Base-by-base conservation (phyloP, 2,888 invertebrate species). In the Scotopteryx bipunctaria region DNA sequence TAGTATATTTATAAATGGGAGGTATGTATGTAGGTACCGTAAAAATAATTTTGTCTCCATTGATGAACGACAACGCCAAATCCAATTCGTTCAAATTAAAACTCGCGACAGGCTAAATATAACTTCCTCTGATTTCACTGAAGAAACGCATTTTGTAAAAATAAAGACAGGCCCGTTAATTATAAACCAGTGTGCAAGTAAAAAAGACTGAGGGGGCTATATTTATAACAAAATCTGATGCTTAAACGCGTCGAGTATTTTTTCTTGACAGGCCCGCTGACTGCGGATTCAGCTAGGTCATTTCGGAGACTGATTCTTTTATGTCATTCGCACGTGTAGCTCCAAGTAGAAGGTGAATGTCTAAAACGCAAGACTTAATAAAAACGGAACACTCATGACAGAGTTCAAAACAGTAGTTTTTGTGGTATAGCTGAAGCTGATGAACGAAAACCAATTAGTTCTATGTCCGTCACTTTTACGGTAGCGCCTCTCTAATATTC, bases 171-270 rank as follows among this genome's bases (percentile, higher is more conserved):
- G 63, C 50, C 73, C 68, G 78, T 76, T 80, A 81, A 81, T 81
- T 81, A 80, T 79, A 79, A 67, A 70, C 66, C 64, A 48, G 64
- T 54, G 65, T 56, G 55, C 54, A 56, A 59, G 46, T 66, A 71
- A 75, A 80, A 75, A 76, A 75, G 69, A 67, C 59, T 65, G 58
- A 55, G 80, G 83, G 73, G 67, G 71, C 81, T 88, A 89, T 83
- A 83, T 86, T 83, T 88, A 87, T 76, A 75, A 69, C 79, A 79
- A 81, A 87, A 86, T 83, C 82, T 80, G 86, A 87, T 70, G 82
- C 85, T 77, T 74, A 72, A 78, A 73, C 75, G 76, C 73, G 76
- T 69, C 57, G 63, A 59, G 62, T 62, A 75, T 81, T 81, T 84
- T 82, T 81, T 73, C 48, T 41, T 44, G 44, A 31, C 13, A 3